Base-by-base conservation (phyloP, 2,888 invertebrate species). In the Globia sparganii region DNA sequence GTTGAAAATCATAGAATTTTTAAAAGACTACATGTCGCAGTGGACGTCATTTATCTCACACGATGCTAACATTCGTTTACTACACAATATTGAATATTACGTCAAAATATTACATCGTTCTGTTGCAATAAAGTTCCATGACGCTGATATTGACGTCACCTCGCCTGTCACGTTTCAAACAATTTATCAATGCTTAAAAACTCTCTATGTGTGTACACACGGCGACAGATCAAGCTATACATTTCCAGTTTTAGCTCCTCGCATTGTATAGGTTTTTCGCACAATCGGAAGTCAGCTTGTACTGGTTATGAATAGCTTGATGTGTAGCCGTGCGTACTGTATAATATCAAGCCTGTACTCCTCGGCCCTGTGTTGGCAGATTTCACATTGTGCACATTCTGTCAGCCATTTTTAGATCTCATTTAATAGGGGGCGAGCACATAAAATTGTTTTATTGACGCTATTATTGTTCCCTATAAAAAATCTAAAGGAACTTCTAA, bases 121-220 rank as follows among this genome's bases (percentile, higher is more conserved):
- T 49, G 0, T 43, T 37, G 53, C 34, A 66, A n/a, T n/a, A 28
- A 13, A 15, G 13, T n/a, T 43, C n/a, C 3, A 59, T 68, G 49
- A 68, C 77, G 59, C 56, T 13, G 2, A 5, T 25, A n/a, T 2
- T 56, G 37, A 46, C 70, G 66, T 59, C 58, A 67, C 11, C 37
- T 37, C 21, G 8, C 2, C 1, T 43, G 66, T 31, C 49, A 67
- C 5, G 71, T 68, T 66, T 69, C 34, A 21, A 40, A 28, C 18
- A 40, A 73, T 49, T 73, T 70, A 83, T 73, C 78, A 73, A 78
- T 70, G 66, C 61, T 28, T 62, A 58, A 31, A 53, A 72, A 66
- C n/a, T 31, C 6, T 18, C 2, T 69, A 5, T 0, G 40, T 0
- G 40, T 13, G 40, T 40, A 37, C 34, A 37, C 5, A 37, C 34